Conservation (phyloP, 1,140 invertebrate genomes). For the Drosophila cardini region DNA sequence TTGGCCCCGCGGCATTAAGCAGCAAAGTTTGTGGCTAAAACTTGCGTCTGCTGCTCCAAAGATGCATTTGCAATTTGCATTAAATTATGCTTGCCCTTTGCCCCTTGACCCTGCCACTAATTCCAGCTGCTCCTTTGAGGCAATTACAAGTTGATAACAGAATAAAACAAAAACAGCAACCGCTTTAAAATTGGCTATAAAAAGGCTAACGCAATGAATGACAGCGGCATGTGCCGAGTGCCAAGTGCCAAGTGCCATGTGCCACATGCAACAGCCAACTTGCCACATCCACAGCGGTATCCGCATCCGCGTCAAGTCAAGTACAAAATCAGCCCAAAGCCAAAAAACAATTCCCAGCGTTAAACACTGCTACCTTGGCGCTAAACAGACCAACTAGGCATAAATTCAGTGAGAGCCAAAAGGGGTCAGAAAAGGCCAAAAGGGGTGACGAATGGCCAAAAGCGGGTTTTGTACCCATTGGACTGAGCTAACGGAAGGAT, state of each 20-base stretch:
- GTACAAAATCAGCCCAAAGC: slow-evolving; percentile 32
- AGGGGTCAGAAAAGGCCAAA: not conserved
- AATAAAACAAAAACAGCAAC: too few species aligned
- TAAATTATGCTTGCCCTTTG: slow-evolving; percentile 31
- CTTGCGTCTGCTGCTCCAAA: slow-evolving; percentile 28
- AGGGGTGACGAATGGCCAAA: not conserved
- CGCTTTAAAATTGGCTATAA: slow-evolving; percentile 26
- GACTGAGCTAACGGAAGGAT: slow-evolving; percentile 4
- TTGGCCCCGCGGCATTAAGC: slow-evolving; percentile 34
- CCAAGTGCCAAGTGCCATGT: too few species aligned
- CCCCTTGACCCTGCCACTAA: not conserved
- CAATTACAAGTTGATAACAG: too few species aligned
- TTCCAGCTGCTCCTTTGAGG: not conserved
- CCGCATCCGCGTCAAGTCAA: slow-evolving; percentile 26
- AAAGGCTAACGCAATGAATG: slow-evolving; percentile 27
- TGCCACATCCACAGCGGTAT: slow-evolving; percentile 19
- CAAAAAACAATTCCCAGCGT: slow-evolving; percentile 12
- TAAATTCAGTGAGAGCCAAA: too few species aligned
- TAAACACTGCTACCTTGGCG: not conserved
- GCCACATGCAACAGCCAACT: slow-evolving; percentile 20
- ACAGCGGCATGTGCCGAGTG: not conserved
- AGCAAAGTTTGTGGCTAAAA: slow-evolving; percentile 33
- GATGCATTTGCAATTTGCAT: slow-evolving; percentile 54
- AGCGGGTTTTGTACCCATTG: not conserved
- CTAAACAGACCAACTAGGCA: slow-evolving; percentile 8